These are phyloP conservation scores for Eulemur macaco DNA, from an alignment of 2,113 vertebrate species.

Conservation along the genomic window DNA sequence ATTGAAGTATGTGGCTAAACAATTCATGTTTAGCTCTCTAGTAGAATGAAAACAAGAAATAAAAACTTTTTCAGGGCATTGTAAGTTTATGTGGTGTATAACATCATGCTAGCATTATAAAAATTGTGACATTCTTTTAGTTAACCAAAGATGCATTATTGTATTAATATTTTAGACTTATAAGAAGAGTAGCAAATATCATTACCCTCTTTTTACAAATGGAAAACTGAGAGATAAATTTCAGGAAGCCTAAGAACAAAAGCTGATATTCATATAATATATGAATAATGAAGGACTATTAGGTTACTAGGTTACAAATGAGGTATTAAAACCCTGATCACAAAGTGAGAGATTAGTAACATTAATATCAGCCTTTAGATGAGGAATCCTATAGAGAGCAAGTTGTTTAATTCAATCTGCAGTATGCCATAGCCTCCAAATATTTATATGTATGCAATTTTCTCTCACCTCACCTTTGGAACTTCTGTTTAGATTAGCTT, in stretches of 20 bases:
- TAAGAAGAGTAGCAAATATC: background rate
- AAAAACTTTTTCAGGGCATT: background rate
- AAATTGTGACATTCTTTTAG: background rate
- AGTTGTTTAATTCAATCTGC: background rate
- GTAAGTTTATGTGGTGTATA: background rate
- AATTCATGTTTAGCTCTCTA: background rate
- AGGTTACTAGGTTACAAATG: background rate
- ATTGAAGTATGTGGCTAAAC: background rate
- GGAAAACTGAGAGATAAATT: background rate
- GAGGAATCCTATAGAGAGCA: background rate
- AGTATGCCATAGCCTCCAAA: background rate
- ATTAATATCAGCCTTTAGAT: conserved; percentile 24
- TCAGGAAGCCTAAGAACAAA: background rate
- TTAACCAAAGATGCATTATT: conserved; percentile 25
- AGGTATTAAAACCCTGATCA: background rate
- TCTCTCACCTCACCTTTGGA: background rate
- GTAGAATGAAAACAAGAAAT: background rate
- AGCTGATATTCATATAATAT: background rate
- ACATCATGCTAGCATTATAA: background rate
- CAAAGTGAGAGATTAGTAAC: background rate
- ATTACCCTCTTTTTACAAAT: conserved; percentile 15
- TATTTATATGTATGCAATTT: background rate
- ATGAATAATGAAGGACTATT: background rate
- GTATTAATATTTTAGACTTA: background rate
- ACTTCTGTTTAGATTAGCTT: conserved; percentile 3